These are phyloP conservation scores for Cataglyphis hispanica DNA, from an alignment of 1,140 invertebrate genomes.

Conservation along the genomic window DNA sequence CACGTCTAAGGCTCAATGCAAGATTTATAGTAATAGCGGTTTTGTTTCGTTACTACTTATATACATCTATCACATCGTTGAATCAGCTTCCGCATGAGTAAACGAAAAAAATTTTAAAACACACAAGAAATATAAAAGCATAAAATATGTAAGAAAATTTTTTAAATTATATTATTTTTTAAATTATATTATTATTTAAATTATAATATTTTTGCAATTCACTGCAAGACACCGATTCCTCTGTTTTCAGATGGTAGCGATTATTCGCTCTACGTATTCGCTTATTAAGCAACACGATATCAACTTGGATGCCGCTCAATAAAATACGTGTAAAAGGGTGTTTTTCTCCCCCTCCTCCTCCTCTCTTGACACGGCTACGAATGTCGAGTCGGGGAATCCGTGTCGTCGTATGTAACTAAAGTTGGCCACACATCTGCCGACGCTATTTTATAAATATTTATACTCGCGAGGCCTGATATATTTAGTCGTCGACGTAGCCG, in stretches of 20 bases:
- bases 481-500: conserved; percentile 67
- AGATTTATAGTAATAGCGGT: background rate
- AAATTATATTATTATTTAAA: background rate
- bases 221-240: background rate
- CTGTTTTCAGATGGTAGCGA: background rate
- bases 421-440: conserved; percentile 72
- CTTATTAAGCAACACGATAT: conserved; percentile 32
- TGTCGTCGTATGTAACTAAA: conserved; percentile 62
- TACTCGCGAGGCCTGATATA: conserved; percentile 65
- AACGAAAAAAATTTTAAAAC: background rate
- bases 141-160: background rate
- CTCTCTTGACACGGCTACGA: background rate
- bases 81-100: background rate
- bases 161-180: background rate
- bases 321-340: conserved; percentile 33
- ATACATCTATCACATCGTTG: background rate
- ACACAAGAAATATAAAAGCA: background rate
- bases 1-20: background rate
- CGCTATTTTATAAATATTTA: conserved; percentile 77
- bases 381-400: conserved; percentile 34
- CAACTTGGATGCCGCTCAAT: conserved; percentile 21
- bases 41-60: background rate
- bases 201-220: background rate
- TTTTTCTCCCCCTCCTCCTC: too few species aligned
- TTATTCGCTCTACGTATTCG: background rate